These are phyloP conservation scores for Botia almorhae DNA, from an alignment of 2,797 vertebrate genomes.

Conservation along the genomic window DNA sequence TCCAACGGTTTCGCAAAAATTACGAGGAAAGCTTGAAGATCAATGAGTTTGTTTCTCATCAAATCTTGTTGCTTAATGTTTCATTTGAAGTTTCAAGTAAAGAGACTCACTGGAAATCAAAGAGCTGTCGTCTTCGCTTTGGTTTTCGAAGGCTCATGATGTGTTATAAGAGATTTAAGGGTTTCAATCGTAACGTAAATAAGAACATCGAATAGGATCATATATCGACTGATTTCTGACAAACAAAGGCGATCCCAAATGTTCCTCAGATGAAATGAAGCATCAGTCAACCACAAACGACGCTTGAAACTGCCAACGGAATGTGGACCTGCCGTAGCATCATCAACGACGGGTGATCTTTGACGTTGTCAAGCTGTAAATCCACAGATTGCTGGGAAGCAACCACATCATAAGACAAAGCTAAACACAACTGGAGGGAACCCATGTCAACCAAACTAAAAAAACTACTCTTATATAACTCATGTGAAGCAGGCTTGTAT, in stretches of 20 bases:
- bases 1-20: constrained; percentile 79
- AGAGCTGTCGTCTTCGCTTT: constrained; percentile 72
- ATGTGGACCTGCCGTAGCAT: not conserved
- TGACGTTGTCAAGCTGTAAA: not conserved
- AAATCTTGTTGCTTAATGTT: constrained; percentile 79
- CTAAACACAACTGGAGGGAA: constrained; percentile 23
- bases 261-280: constrained; percentile 25
- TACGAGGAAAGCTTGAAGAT: constrained; percentile 78
- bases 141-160: constrained; percentile 71
- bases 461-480: constrained; percentile 37
- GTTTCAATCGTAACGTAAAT: constrained; percentile 59
- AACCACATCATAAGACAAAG: constrained; percentile 44
- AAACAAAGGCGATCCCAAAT: constrained; percentile 35
- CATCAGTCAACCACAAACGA: constrained; percentile 27
- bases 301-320: constrained; percentile 17
- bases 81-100: constrained; percentile 78
- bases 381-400: not conserved
- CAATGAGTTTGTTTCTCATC: constrained; percentile 75
- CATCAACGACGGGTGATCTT: constrained; percentile 8
- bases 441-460: constrained; percentile 40
- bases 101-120: constrained; percentile 75
- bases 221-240: constrained; percentile 50
- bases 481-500: constrained; percentile 29
- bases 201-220: constrained; percentile 55
- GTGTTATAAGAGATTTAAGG: constrained; percentile 55